phyloP scores from a whole-genome alignment of 2,797 vertebrate genomes.

The Orestias chungarensis region DNA sequence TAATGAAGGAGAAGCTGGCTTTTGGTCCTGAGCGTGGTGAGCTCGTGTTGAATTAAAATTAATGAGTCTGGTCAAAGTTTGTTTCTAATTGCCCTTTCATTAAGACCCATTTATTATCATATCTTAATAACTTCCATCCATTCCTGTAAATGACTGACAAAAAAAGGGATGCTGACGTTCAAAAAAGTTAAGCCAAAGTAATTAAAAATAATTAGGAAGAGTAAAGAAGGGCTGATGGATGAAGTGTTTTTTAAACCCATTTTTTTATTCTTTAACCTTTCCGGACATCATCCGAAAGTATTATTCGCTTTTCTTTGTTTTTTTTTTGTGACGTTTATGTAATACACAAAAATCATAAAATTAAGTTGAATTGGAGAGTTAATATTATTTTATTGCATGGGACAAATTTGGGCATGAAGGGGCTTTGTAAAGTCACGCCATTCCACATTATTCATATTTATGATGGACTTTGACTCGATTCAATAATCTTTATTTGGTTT shows the following conservation, averaged over 20 bases:
- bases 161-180: conserved; percentile 54
- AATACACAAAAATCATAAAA: too few species aligned
- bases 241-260: conserved; percentile 12
- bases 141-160: conserved; percentile 41
- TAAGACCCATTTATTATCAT: conserved; percentile 81
- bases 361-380: not conserved
- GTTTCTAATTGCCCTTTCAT: conserved; percentile 82
- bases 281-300: not conserved
- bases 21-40: conserved; percentile 66
- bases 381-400: not conserved
- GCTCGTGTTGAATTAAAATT: conserved; percentile 81
- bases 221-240: conserved; percentile 27
- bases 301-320: too few species aligned
- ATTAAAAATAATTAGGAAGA: conserved; percentile 53
- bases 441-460: not conserved
- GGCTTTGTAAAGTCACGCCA: too few species aligned
- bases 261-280: not conserved
- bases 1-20: conserved; percentile 74
- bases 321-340: too few species aligned
- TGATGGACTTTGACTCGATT: not conserved
- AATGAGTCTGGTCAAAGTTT: conserved; percentile 84
- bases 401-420: not conserved
- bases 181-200: conserved; percentile 51
- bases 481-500: not conserved
- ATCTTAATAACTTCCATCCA: conserved; percentile 78